A percentile compares a stretch with the other conserved stretches of the same genome.
Conservation (phyloP, 2,797 vertebrate species). For the Xiphorhynchus erythropygius region DNA sequence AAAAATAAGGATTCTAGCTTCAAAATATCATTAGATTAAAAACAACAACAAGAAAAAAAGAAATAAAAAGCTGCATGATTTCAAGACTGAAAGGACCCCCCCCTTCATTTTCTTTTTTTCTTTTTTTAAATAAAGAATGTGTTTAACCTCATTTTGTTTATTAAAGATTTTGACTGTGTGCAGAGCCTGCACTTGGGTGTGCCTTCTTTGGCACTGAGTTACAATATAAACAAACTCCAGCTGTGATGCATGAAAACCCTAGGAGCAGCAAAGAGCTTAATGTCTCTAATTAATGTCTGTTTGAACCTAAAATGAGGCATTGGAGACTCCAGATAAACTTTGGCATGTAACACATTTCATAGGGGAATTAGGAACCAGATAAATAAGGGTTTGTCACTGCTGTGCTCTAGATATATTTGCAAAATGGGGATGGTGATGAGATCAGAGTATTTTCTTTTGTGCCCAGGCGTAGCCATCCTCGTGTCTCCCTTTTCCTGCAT, state of each 20-base stretch:
- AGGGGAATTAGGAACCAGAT: neutral
- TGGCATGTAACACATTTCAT: neutral
- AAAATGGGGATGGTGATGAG: neutral
- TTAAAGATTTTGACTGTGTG: neutral
- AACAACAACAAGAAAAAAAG: neutral
- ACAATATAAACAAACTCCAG: conserved; percentile 40
- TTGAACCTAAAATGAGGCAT: conserved; percentile 20
- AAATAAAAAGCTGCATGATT: neutral
- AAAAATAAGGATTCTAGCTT: neutral
- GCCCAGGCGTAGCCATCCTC: neutral
- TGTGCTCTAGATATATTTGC: neutral
- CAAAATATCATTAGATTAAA: neutral
- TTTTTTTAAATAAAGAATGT: neutral
- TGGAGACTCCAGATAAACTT: conserved; percentile 3
- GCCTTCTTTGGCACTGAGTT: neutral
- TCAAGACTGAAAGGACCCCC: neutral
- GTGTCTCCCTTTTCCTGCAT: neutral
- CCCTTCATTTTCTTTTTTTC: fast-evolving
- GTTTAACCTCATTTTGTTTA: conserved; percentile 4
- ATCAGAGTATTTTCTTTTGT: neutral
- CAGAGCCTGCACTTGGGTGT: conserved; percentile 22
- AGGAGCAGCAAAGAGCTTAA: neutral
- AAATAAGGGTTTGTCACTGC: neutral
- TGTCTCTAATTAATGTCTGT: neutral
- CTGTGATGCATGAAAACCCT: conserved; percentile 16